A percentile compares a stretch with the other conserved stretches of the same genome.
These are phyloP conservation scores for Limulus polyphemus DNA, from an alignment of 2,888 invertebrate species.

Conservation along the genomic window DNA sequence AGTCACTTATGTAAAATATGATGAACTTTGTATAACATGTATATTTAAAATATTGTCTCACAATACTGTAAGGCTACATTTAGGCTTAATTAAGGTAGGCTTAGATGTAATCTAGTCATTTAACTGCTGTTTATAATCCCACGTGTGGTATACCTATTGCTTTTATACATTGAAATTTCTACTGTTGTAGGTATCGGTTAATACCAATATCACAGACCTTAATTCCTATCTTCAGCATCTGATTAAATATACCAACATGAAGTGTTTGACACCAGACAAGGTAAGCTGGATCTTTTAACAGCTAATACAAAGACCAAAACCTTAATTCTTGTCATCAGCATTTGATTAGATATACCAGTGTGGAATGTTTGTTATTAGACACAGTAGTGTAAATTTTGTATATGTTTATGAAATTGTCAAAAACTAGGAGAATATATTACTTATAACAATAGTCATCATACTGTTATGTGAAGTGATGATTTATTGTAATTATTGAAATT, in stretches of 20 bases:
- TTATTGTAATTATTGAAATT: too few relatives aligned
- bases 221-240: conserved; percentile 85
- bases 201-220: conserved; percentile 82
- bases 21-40: too few relatives aligned
- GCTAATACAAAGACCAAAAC: background rate
- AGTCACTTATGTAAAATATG: too few relatives aligned
- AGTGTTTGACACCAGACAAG: conserved; percentile 94
- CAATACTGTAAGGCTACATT: too few relatives aligned
- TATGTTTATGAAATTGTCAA: conserved; percentile 4
- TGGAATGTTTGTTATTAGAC: conserved; percentile 28
- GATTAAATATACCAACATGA: conserved; percentile 93
- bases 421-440: background rate
- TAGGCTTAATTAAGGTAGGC: too few relatives aligned
- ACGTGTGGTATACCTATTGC: too few relatives aligned
- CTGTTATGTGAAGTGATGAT: too few relatives aligned
- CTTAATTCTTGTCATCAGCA: background rate
- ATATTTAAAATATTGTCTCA: too few relatives aligned
- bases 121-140: background rate
- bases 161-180: background rate
- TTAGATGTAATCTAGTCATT: too few relatives aligned
- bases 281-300: conserved; percentile 33
- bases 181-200: conserved; percentile 56
- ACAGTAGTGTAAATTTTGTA: too few relatives aligned
- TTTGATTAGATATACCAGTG: background rate
- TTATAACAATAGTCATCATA: too few relatives aligned